These are phyloP conservation scores for Epinephelus cyanopodus DNA, from an alignment of 2,113 vertebrate species.

Conservation along the genomic window DNA sequence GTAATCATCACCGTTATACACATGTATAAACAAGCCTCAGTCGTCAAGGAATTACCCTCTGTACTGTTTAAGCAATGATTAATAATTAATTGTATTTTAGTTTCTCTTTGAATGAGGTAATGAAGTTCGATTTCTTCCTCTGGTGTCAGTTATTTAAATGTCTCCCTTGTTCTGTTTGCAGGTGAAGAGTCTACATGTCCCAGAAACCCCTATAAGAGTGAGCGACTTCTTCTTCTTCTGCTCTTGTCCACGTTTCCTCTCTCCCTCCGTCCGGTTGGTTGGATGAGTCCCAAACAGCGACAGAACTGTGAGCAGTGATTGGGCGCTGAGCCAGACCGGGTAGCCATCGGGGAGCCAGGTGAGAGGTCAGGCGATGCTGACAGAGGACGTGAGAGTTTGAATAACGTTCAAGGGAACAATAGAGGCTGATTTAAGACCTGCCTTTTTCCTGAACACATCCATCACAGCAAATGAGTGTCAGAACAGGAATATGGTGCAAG, in stretches of 20 bases:
- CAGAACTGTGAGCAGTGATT: slow-evolving; percentile 79
- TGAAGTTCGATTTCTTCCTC: background rate
- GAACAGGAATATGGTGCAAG: too few relatives aligned
- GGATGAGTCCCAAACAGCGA: slow-evolving; percentile 78
- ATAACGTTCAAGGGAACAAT: background rate
- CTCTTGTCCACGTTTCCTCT: slow-evolving; percentile 18
- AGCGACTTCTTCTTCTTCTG: background rate
- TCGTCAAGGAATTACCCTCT: background rate
- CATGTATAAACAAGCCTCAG: too few relatives aligned
- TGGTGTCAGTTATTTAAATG: background rate
- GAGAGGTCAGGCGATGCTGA: slow-evolving; percentile 20
- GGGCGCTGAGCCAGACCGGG: slow-evolving; percentile 76
- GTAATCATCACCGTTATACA: background rate
- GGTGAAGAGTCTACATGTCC: slow-evolving; percentile 67
- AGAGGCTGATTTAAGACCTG: background rate
- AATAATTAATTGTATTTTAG: background rate
- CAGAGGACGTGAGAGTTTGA: background rate
- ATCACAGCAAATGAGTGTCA: background rate
- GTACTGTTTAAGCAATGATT: background rate
- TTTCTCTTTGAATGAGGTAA: background rate
- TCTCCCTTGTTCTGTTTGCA: slow-evolving; percentile 10
- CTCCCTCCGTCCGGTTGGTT: slow-evolving; percentile 68
- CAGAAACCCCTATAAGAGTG: slow-evolving; percentile 56
- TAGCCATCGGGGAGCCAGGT: slow-evolving; percentile 75
- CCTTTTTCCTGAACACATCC: background rate